Evolutionary conservation across 2,888 invertebrate species (phyloP).

Genomic region (Ophraella communa): DNA sequence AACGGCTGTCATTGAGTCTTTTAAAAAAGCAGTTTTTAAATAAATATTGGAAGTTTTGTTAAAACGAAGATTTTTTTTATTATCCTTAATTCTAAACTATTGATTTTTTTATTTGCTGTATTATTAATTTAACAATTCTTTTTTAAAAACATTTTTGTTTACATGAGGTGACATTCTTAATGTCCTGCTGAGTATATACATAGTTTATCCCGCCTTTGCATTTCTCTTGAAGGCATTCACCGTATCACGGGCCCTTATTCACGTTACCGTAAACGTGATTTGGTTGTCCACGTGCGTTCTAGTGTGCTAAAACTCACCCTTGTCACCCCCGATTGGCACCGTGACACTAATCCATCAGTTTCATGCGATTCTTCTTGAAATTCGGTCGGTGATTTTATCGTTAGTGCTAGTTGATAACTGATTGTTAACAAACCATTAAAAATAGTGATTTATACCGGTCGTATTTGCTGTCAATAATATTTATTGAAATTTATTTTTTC

Average conservation of each 20-base stretch:
- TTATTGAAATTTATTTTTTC: background rate
- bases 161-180: background rate
- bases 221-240: slow-evolving; percentile 12
- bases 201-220: background rate
- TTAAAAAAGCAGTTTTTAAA: too few species aligned
- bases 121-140: background rate
- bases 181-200: background rate
- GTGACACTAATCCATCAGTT: slow-evolving; percentile 44
- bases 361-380: slow-evolving; percentile 58
- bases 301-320: slow-evolving; percentile 61
- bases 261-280: slow-evolving; percentile 56
- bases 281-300: slow-evolving; percentile 59
- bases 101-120: background rate
- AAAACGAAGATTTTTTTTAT: too few species aligned
- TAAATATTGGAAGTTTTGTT: too few species aligned
- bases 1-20: too few species aligned
- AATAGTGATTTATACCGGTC: background rate
- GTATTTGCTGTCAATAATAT: background rate
- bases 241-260: slow-evolving; percentile 40
- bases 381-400: slow-evolving; percentile 44
- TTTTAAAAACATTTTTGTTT: background rate
- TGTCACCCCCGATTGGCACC: slow-evolving; percentile 46
- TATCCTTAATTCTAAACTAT: too few species aligned
- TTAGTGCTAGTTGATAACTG: background rate
- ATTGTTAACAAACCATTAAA: background rate